phyloP scores from a whole-genome alignment of 2,888 invertebrate species.

The Nesidiocoris tenuis region DNA sequence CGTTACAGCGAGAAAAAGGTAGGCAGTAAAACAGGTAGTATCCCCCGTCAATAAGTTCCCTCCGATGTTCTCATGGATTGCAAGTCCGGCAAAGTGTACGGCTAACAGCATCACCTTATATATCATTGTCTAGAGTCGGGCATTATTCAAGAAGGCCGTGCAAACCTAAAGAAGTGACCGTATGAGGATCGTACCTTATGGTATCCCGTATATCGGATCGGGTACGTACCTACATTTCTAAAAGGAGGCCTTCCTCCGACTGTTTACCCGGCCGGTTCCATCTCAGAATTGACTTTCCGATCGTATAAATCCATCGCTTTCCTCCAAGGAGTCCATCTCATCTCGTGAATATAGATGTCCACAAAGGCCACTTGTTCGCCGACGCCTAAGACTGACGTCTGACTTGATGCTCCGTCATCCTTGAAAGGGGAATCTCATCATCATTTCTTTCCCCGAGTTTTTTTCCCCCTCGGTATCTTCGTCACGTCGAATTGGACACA shows the following conservation, averaged over 20 bases:
- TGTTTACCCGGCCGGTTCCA: not conserved
- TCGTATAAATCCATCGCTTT: too few relatives aligned
- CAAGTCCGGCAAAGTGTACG: too few relatives aligned
- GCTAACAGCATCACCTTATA: not conserved
- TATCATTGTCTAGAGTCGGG: not conserved
- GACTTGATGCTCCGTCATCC: not conserved
- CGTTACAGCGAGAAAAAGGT: too few relatives aligned
- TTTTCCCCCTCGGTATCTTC: not conserved
- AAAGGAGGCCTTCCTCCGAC: not conserved
- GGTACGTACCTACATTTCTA: too few relatives aligned
- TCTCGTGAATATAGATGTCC: not conserved
- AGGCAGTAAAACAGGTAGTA: too few relatives aligned
- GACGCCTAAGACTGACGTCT: not conserved
- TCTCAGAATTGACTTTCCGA: too few relatives aligned
- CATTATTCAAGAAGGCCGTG: not conserved
- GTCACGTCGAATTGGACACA: not conserved
- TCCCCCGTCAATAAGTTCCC: too few relatives aligned
- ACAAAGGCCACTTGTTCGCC: not conserved
- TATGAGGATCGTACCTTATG: not conserved
- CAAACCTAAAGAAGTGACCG: not conserved
- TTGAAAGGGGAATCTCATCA: not conserved
- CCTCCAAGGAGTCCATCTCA: not conserved
- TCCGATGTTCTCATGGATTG: too few relatives aligned
- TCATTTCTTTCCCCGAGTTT: not conserved
- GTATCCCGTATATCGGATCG: not conserved